Base-by-base conservation (phyloP, 2,113 vertebrate genomes). In the Delphinapterus leucas region DNA sequence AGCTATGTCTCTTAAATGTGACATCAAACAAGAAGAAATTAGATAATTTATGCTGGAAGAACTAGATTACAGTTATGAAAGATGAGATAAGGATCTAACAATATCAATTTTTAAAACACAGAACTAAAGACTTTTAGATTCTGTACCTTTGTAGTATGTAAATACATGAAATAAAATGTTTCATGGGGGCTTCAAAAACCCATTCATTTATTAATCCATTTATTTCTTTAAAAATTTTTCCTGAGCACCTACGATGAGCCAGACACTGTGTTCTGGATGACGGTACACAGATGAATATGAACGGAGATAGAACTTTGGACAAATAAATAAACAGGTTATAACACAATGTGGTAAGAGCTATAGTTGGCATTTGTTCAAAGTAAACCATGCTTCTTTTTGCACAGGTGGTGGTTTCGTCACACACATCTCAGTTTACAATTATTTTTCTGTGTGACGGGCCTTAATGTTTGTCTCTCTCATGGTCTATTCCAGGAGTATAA, bases 401-500 rank as follows among this genome's bases (percentile, higher is more conserved):
- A 80, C 11, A 65, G 33, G 11, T 26, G 41, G 33, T 88, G 36
- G 18, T 89, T 86, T 93, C n/a, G 81, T 94, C 53, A 67, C 28
- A 60, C 23, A 49, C 87, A 80, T 41, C 67, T 97, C 81, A 33
- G 58, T 86, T 79, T 83, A 70, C 82, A 83, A 77, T 89, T 90
- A 87, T 86, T 70, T 95, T 67, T 73, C 77, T 92, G 83, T 60
- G 23, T 65, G 61, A 67, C 11, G 76, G 96, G 90, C 90, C 93
- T 90, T 91, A 85, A 95, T 70, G 67, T 63, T 88, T 79, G 41
- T 88, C 20, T 91, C 44, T 98, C 53, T 95, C 49, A 12, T n/a
- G 79, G 82, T 71, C 47, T 65, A 38, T 67, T 94, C 65, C 26
- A 85, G 76, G 76, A 95, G 26, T 88, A 80, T 21, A 90, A 96